Base-by-base conservation (phyloP, 2,888 invertebrate genomes). In the Xylocampa areola region DNA sequence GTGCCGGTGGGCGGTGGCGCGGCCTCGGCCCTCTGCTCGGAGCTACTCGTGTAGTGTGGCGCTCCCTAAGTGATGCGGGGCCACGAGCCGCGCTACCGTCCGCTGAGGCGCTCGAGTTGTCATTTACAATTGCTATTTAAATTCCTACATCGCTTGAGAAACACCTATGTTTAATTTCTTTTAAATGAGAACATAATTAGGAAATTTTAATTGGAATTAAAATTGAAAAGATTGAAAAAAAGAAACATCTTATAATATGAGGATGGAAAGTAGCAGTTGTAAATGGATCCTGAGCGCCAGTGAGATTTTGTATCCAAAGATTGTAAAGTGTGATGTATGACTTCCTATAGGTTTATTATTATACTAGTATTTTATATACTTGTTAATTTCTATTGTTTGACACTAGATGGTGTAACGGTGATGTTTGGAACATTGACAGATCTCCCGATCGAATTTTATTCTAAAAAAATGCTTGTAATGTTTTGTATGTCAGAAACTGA, bases 281-380 rank as follows among this genome's bases (percentile, higher is more conserved):
- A 36, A 61, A 63, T 68, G 62, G 60, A 61, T 69, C 51, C 60
- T 54, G 58, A 51, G 79, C 82, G 84, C 84, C 81, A 54, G 77
- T 76, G 84, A 88, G 85, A 85, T 86, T 87, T 91, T 91, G 92
- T 92, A 92, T 93, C 93, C 93, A 92, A 93, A 93, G 92, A 92
- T 91, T 89, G 90, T 85, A 82, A 82, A 88, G 90, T 91, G 90
- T 93, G 92, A 92, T 92, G 88, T 88, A 79, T 81, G 85, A 88
- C 88, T 92, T 91, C 90, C 89, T 91, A 87, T 92, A 92, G 88
- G 86, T 91, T 92, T 91, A 90, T 90, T 86, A 85, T 88, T 85
- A 80, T 87, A 88, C 82, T 90, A 87, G 88, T 90, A 91, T 91
- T 87, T 85, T 87, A 91, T 88, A 88, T 84, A 86, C 82, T 85